Conservation (phyloP, 2,113 vertebrate species). For the Turnix velox region DNA sequence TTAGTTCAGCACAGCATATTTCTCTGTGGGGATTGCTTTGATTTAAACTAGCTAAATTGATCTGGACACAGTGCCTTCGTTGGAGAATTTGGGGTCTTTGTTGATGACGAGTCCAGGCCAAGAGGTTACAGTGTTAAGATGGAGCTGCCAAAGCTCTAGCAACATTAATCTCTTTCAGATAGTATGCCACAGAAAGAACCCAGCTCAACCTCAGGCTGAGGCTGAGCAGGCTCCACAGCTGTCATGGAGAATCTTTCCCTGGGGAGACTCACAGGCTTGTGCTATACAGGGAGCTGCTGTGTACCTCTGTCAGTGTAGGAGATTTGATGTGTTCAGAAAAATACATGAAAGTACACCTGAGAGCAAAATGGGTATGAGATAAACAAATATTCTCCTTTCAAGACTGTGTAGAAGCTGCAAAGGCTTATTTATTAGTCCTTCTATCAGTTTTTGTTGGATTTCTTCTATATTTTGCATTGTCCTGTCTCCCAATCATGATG, state of each 20-base stretch:
- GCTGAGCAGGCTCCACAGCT: slow-evolving; percentile 31
- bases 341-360: neutral
- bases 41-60: neutral
- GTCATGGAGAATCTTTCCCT: neutral
- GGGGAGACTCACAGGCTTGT: neutral
- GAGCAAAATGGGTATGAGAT: neutral
- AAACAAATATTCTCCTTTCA: neutral
- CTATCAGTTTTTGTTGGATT: neutral
- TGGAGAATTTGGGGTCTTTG: slow-evolving; percentile 30
- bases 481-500: neutral
- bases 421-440: neutral
- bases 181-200: neutral
- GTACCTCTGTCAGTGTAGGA: neutral
- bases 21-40: neutral
- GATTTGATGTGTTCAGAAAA: neutral
- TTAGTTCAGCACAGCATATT: neutral
- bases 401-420: neutral
- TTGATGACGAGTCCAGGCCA: neutral
- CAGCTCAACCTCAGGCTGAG: neutral
- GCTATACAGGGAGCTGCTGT: neutral
- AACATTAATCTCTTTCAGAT: neutral
- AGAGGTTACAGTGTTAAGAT: slow-evolving; percentile 5
- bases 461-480: neutral
- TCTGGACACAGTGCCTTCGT: neutral
- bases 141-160: slow-evolving; percentile 4